phyloP scores from a whole-genome alignment of 2,888 invertebrate species.

The Cephus spinipes region DNA sequence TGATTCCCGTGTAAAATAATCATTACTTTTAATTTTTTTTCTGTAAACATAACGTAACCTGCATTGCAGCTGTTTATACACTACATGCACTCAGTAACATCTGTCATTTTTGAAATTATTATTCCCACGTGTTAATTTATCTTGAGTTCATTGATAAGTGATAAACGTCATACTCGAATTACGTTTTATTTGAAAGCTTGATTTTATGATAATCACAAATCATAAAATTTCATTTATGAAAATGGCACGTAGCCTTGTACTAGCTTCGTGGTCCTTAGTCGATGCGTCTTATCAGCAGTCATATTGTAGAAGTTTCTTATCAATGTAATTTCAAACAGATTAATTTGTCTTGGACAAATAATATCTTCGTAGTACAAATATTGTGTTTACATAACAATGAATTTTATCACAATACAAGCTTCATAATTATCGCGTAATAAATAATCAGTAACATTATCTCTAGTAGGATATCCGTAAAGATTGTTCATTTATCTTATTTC shows the following conservation, averaged over 20 bases:
- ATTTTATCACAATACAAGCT: neutral
- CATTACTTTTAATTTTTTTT: neutral
- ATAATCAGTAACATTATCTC: neutral
- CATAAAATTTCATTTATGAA: neutral
- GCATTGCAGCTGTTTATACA: neutral
- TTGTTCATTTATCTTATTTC: neutral
- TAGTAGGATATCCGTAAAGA: constrained; percentile 6
- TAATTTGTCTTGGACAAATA: neutral
- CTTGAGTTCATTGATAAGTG: neutral
- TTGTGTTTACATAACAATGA: neutral
- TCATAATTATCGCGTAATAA: neutral
- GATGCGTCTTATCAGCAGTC: neutral
- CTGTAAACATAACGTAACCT: neutral
- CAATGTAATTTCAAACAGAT: neutral
- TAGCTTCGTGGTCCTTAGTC: neutral
- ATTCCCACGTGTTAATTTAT: neutral
- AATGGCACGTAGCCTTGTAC: neutral
- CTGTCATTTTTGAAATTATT: neutral
- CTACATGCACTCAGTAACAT: neutral
- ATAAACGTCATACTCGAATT: neutral
- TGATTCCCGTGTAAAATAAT: neutral
- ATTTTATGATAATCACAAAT: neutral
- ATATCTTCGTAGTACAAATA: neutral
- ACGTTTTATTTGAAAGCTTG: neutral
- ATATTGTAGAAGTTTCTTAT: neutral